Percentiles rank a stretch among this genome's conserved stretches.
Evolutionary conservation across 1,140 invertebrate genomes (phyloP).

Genomic region (Caenorhabditis brenneri): DNA sequence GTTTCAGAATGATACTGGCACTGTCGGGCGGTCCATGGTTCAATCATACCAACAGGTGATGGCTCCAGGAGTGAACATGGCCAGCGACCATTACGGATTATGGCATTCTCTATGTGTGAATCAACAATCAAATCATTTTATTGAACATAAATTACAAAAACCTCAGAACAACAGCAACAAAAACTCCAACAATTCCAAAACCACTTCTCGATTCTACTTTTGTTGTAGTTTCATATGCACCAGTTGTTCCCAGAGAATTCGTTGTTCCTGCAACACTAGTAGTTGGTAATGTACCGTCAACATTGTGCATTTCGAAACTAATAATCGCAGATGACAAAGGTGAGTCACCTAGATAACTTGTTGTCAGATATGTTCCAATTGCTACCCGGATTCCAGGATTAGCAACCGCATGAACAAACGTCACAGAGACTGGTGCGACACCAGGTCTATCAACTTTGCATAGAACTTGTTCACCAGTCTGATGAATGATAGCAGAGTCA

Average conservation of each 20-base stretch:
- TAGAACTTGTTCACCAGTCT: neutral
- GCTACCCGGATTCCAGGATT: neutral
- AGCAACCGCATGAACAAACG: neutral
- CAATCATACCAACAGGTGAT: no score
- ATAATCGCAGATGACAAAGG: neutral
- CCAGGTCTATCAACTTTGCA: neutral
- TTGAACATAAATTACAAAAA: neutral
- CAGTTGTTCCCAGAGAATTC: neutral
- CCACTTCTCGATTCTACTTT: neutral
- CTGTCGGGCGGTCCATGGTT: no score
- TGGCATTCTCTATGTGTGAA: no score
- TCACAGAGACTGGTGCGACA: neutral
- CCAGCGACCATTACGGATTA: no score
- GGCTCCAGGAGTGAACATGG: no score
- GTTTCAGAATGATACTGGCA: no score
- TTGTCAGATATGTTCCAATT: neutral
- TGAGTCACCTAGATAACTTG: neutral
- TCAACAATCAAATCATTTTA: no score
- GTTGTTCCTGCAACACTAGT: neutral
- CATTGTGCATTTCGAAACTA: neutral
- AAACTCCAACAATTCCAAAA: neutral
- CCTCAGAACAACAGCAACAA: neutral
- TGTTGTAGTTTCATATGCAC: neutral
- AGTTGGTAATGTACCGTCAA: neutral
- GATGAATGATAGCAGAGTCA: neutral